These are phyloP conservation scores for Eledona agricola DNA, from an alignment of 2,888 invertebrate species.

Conservation along the genomic window DNA sequence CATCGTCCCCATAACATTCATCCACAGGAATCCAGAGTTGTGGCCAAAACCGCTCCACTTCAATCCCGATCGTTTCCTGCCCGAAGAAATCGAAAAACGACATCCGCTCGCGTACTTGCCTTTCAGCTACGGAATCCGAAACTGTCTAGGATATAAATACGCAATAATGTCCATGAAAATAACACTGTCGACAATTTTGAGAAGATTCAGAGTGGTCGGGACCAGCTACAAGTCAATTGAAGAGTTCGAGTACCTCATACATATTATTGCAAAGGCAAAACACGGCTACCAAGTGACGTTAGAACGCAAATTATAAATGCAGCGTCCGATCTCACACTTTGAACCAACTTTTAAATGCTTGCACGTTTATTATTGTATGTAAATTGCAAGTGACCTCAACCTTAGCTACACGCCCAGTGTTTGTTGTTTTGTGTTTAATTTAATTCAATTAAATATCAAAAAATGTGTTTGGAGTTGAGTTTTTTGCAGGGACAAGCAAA, in stretches of 20 bases:
- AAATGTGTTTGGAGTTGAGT: no score
- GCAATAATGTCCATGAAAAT: constrained; percentile 13
- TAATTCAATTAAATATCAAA: no score
- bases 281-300: constrained; percentile 1
- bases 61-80: constrained; percentile 8
- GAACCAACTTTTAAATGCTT: no score
- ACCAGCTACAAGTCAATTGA: neutral
- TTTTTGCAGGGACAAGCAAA: no score
- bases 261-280: constrained; percentile 1
- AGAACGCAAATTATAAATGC: no score
- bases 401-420: no score
- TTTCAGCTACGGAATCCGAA: constrained; percentile 13
- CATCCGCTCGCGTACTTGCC: constrained; percentile 10
- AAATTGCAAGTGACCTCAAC: no score
- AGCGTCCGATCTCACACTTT: no score
- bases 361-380: no score
- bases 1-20: constrained; percentile 8
- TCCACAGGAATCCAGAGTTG: constrained; percentile 3
- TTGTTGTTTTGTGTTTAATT: no score
- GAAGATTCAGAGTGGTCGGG: constrained; percentile 2
- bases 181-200: constrained; percentile 9
- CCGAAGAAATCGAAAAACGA: constrained; percentile 8
- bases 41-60: constrained; percentile 13
- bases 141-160: constrained; percentile 14
- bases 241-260: neutral